These are phyloP conservation scores for Gerosis bhagava DNA, from an alignment of 2,888 invertebrate species.

Conservation along the genomic window DNA sequence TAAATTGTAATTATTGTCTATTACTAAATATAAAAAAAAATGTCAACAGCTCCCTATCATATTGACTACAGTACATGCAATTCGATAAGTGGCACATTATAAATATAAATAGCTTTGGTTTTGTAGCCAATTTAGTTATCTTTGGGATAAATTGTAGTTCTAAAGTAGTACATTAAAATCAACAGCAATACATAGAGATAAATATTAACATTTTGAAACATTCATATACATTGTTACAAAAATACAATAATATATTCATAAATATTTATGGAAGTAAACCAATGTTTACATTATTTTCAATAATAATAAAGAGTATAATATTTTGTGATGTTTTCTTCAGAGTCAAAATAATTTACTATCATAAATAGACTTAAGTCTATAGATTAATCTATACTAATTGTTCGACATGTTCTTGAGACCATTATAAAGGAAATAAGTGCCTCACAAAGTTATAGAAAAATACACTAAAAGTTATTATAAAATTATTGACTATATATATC, in stretches of 20 bases:
- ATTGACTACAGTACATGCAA: conserved; percentile 63
- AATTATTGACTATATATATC: conserved; percentile 38
- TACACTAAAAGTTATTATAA: conserved; percentile 22
- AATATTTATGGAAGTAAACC: conserved; percentile 5
- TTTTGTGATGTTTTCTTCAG: conserved; percentile 28
- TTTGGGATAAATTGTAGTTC: conserved; percentile 39
- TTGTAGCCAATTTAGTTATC: conserved; percentile 58
- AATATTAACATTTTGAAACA: conserved; percentile 18
- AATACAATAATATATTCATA: conserved; percentile 16
- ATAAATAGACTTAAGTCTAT: conserved; percentile 30
- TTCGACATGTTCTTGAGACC: conserved; percentile 60
- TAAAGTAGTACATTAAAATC: conserved; percentile 12
- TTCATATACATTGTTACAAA: conserved; percentile 13
- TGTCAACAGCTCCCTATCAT: conserved; percentile 55
- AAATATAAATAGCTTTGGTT: conserved; percentile 67
- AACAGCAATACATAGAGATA: conserved; percentile 19
- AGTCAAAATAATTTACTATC: conserved; percentile 13
- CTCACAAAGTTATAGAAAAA: conserved; percentile 29
- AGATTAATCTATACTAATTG: conserved; percentile 51
- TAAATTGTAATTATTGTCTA: conserved; percentile 67
- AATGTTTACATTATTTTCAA: conserved; percentile 6
- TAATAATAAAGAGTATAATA: conserved; percentile 7
- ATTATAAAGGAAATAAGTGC: conserved; percentile 42
- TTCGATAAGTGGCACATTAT: conserved; percentile 66
- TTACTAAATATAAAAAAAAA: conserved; percentile 56